Percentiles rank a stretch among this genome's conserved stretches.
Evolutionary conservation across 1,140 invertebrate species (phyloP).

Genomic region (Eriosoma lanigerum): DNA sequence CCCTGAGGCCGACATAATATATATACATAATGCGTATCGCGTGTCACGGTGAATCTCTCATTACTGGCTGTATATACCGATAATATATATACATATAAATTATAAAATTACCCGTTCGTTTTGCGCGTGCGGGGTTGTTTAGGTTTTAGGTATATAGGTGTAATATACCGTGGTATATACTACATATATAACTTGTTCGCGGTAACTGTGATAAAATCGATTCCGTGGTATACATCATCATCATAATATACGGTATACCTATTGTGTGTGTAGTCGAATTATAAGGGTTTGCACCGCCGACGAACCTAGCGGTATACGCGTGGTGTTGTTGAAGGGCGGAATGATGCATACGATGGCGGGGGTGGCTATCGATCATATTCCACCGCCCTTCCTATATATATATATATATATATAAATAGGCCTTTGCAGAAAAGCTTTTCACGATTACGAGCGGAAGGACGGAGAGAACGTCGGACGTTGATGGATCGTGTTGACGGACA

Average conservation of each 20-base stretch:
- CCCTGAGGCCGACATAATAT: background rate
- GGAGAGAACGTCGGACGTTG: constrained; percentile 23
- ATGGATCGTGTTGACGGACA: constrained; percentile 51
- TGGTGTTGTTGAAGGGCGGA: too few relatives aligned
- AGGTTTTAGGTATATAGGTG: constrained; percentile 31
- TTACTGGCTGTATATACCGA: constrained; percentile 42
- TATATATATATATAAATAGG: too few relatives aligned
- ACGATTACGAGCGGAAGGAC: too few relatives aligned
- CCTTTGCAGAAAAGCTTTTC: constrained; percentile 10
- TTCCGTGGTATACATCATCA: too few relatives aligned
- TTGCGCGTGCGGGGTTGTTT: too few relatives aligned
- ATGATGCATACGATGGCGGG: background rate
- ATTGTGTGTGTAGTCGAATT: too few relatives aligned
- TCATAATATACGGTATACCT: too few relatives aligned
- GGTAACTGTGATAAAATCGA: constrained; percentile 37
- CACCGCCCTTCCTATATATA: background rate
- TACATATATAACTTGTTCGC: constrained; percentile 21
- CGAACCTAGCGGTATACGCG: too few relatives aligned
- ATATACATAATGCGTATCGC: constrained; percentile 30
- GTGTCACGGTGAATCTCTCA: constrained; percentile 47
- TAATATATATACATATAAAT: too few relatives aligned
- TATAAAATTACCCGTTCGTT: too few relatives aligned
- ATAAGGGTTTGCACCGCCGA: too few relatives aligned
- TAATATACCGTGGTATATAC: too few relatives aligned
- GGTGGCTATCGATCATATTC: constrained; percentile 46